These are phyloP conservation scores for Adrianichthys oophorus DNA, from an alignment of 2,797 vertebrate genomes.

Conservation along the genomic window DNA sequence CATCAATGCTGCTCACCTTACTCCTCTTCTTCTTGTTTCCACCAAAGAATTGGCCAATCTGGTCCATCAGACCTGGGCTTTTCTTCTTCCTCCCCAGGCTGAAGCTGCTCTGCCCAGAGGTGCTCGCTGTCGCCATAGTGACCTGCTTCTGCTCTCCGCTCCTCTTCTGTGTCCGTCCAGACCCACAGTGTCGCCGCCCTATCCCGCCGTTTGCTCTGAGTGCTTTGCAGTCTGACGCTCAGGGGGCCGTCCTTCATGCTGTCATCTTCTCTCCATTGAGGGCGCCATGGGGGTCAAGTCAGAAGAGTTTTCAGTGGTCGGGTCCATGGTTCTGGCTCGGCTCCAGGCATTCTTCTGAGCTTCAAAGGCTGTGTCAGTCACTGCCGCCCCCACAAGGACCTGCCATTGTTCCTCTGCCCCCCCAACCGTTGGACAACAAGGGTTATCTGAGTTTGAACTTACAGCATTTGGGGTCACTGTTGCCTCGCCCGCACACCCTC, in stretches of 20 bases:
- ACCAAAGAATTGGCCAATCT: conserved; percentile 93
- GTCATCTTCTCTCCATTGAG: conserved; percentile 83
- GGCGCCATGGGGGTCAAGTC: conserved; percentile 86
- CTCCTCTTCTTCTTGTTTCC: conserved; percentile 93
- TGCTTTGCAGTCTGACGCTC: conserved; percentile 82
- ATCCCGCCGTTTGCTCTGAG: conserved; percentile 81
- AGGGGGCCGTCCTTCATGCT: conserved; percentile 94
- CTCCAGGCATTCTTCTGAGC: conserved; percentile 91
- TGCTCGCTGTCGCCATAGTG: conserved; percentile 89
- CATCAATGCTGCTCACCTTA: conserved; percentile 85
- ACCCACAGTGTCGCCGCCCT: conserved; percentile 69
- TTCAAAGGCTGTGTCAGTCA: conserved; percentile 92
- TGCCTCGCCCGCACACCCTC: conserved; percentile 43
- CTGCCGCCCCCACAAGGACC: conserved; percentile 84
- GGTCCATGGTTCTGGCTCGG: conserved; percentile 84
- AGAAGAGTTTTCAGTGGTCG: conserved; percentile 63
- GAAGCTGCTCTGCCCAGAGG: conserved; percentile 89
- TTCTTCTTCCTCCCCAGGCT: conserved; percentile 86
- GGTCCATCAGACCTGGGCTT: conserved; percentile 90
- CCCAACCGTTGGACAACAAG: conserved; percentile 84
- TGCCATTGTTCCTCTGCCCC: conserved; percentile 89
- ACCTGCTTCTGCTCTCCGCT: conserved; percentile 68
- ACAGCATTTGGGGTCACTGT: conserved; percentile 71
- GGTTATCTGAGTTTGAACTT: conserved; percentile 86
- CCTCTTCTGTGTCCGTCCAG: conserved; percentile 77